phyloP scores from a whole-genome alignment of 2,797 vertebrate species.

The Poecilia wingei region DNA sequence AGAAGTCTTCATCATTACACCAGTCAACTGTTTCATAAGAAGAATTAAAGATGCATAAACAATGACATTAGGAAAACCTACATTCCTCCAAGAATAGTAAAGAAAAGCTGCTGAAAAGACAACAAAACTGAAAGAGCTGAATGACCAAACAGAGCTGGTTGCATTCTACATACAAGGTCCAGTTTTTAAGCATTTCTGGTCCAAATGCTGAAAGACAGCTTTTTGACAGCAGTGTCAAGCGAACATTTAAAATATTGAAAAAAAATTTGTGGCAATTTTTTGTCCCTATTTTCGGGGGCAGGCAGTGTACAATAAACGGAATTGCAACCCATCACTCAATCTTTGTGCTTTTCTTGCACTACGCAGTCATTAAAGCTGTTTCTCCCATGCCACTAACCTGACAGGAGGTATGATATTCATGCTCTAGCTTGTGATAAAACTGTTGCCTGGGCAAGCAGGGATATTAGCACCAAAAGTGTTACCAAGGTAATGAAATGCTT shows the following conservation, averaged over 20 bases:
- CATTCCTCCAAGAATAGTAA: neutral
- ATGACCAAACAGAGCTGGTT: neutral
- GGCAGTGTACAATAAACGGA: neutral
- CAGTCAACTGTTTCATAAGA: neutral
- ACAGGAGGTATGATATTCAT: slow-evolving; percentile 16
- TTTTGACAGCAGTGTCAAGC: neutral
- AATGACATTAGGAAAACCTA: neutral
- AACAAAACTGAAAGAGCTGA: neutral
- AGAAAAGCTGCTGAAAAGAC: neutral
- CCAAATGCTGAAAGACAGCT: too few relatives aligned
- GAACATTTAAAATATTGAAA: neutral
- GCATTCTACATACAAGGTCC: neutral
- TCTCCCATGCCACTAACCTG: slow-evolving; percentile 18
- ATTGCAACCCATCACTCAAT: neutral
- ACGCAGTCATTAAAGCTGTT: neutral
- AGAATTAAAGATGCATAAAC: neutral
- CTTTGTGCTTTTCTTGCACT: neutral
- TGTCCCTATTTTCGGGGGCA: neutral
- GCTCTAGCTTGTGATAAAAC: slow-evolving; percentile 12
- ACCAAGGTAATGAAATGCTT: slow-evolving; percentile 13
- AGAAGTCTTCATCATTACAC: neutral
- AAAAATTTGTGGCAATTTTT: neutral
- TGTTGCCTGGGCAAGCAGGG: slow-evolving; percentile 31
- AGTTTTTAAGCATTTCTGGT: neutral
- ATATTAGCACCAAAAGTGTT: slow-evolving; percentile 23